These are phyloP conservation scores for Sardinella longiceps DNA, from an alignment of 2,797 vertebrate species.

Conservation along the genomic window DNA sequence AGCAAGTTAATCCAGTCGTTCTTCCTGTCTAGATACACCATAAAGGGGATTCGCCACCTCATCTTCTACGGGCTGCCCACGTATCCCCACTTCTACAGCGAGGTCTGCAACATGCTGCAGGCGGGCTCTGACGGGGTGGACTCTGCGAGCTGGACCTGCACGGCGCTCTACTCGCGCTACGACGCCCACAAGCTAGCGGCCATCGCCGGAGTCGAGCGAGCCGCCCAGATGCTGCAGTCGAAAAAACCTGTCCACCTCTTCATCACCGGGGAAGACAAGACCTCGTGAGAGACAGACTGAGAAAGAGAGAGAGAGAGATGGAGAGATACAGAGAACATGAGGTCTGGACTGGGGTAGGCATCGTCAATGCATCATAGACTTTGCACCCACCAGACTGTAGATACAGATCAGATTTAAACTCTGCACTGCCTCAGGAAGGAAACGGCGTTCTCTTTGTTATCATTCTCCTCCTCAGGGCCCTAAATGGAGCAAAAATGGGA, in stretches of 20 bases:
- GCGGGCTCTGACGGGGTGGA: slow-evolving; percentile 73
- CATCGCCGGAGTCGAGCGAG: slow-evolving; percentile 84
- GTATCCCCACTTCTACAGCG: slow-evolving; percentile 94
- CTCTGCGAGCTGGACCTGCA: slow-evolving; percentile 88
- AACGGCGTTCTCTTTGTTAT: neutral
- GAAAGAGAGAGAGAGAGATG: neutral
- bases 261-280: slow-evolving; percentile 83
- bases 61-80: slow-evolving; percentile 94
- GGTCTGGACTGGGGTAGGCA: neutral
- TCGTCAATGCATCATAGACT: neutral
- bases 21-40: slow-evolving; percentile 77
- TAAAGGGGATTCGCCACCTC: slow-evolving; percentile 91
- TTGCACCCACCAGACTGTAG: neutral
- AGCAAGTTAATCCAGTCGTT: neutral
- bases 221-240: slow-evolving; percentile 90
- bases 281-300: neutral
- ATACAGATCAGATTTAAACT: neutral
- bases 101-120: slow-evolving; percentile 93
- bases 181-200: slow-evolving; percentile 87
- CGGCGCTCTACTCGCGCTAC: slow-evolving; percentile 88
- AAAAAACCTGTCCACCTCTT: slow-evolving; percentile 91
- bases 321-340: neutral
- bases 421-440: neutral
- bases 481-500: neutral
- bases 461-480: neutral